Evolutionary conservation across 2,888 invertebrate genomes (phyloP).

Genomic region (Pediacus dermestoides): DNA sequence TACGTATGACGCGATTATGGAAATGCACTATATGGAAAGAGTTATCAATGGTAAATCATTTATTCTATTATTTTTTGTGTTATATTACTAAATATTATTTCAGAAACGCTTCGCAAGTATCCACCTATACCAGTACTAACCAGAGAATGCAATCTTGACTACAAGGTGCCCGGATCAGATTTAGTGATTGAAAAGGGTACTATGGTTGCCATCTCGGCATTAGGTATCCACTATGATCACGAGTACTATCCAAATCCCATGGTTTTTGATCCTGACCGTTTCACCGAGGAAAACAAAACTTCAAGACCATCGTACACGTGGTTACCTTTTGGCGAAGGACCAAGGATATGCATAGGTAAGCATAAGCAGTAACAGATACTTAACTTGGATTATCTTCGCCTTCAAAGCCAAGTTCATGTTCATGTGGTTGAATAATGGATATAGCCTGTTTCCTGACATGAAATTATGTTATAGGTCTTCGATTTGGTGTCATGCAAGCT

Average conservation of each 20-base stretch:
- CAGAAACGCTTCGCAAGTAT: conserved; percentile 49
- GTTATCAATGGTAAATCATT: conserved; percentile 22
- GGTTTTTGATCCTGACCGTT: no score
- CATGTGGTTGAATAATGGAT: no score
- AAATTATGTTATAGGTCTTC: conserved; percentile 28
- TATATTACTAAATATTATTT: conserved; percentile 45
- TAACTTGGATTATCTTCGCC: no score
- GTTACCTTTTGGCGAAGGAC: conserved; percentile 37
- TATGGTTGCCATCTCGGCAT: no score
- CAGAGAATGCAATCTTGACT: conserved; percentile 35
- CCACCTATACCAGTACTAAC: conserved; percentile 43
- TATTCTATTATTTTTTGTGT: neutral
- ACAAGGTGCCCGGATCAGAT: conserved; percentile 33
- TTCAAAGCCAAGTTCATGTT: no score
- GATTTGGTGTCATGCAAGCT: conserved; percentile 26
- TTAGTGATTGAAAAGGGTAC: no score
- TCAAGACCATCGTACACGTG: no score
- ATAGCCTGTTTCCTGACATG: no score
- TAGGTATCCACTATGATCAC: no score
- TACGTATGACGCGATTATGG: conserved; percentile 24
- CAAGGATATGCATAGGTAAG: conserved; percentile 37
- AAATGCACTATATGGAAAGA: conserved; percentile 25
- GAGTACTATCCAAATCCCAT: no score
- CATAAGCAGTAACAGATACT: conserved; percentile 7
- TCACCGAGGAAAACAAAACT: no score